Base-by-base conservation (phyloP, 2,797 vertebrate genomes). In the Pseudopleuronectes americanus region DNA sequence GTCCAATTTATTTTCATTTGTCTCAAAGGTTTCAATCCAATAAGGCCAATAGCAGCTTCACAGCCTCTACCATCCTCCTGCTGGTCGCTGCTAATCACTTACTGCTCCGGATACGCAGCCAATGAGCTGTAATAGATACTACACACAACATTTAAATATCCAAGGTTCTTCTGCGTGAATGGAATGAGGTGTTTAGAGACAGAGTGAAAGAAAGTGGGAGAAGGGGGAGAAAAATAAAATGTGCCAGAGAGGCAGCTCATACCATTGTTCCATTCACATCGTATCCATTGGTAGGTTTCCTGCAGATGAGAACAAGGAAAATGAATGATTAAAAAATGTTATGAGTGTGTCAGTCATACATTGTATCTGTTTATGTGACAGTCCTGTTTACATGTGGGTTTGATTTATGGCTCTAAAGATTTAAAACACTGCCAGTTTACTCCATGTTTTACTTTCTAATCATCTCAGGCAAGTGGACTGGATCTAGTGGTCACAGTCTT, bases 231-330 rank as follows among this genome's bases (percentile, higher is more conserved):
- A 2, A 56, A 3, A 14, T 14, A 41, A 26, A 26, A 48, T 12
- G 2, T 43, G 45, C 58, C 13, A 22, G 23, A 38, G 14, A 38
- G 7, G 19, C 1, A 16, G 45, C 53, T 72, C 78, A 4, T 90
- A 92, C 92, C 87, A 0, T 63, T 3, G 52, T 1, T 38, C 47
- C 31, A 16, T 36, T 91, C 48, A 91, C 62, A 0, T 88, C 74
- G 19, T 92, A 93, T 0, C 73, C 72, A 0, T 82, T 89, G 47
- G 9, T 47, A 0, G 14, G 8, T 8, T 66, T 75, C 81, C 92
- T 92, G 84, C 26, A 36, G 64, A 85, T 6, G 23, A 76, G 19
- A 76, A 64, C 1, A 69, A 28, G 61, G 10, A 28, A 33, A 63
- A 74, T 13, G 0, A 47, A 26, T 24, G 31, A 16, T 69, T 51